Percentiles rank a stretch among this genome's conserved stretches.
Evolutionary conservation across 2,888 invertebrate genomes (phyloP).

Genomic region (Argyresthia albistria): DNA sequence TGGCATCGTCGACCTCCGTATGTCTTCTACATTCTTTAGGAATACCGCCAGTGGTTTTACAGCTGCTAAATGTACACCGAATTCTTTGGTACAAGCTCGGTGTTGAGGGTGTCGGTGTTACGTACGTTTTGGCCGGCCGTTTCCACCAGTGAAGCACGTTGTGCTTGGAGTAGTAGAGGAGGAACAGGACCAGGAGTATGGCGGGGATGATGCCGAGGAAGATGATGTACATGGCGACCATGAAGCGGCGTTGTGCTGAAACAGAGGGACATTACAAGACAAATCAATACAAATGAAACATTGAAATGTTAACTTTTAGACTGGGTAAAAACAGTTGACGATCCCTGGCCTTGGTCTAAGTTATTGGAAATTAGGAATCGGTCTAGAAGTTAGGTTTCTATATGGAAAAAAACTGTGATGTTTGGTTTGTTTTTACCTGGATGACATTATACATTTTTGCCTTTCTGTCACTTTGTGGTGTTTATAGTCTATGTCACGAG

Average conservation of each 20-base stretch:
- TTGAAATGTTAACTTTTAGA: too few relatives aligned
- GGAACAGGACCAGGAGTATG: conserved; percentile 76
- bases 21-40: background rate
- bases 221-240: conserved; percentile 88
- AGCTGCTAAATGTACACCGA: background rate
- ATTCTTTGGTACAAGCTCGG: background rate
- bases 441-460: too few relatives aligned
- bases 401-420: too few relatives aligned
- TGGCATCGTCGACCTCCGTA: background rate
- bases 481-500: too few relatives aligned
- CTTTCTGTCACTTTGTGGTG: too few relatives aligned
- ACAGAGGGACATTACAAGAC: conserved; percentile 17
- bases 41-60: background rate
- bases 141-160: conserved; percentile 72
- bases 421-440: too few relatives aligned
- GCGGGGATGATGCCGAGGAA: conserved; percentile 89
- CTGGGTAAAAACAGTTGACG: too few relatives aligned
- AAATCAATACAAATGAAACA: too few relatives aligned
- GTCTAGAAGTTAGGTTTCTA: too few relatives aligned
- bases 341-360: background rate
- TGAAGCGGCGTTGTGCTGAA: conserved; percentile 82
- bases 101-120: conserved; percentile 25
- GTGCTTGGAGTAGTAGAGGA: conserved; percentile 82
- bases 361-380: too few relatives aligned
- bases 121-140: conserved; percentile 66